phyloP scores from a whole-genome alignment of 2,113 vertebrate genomes.

The Cyanocitta stelleri region DNA sequence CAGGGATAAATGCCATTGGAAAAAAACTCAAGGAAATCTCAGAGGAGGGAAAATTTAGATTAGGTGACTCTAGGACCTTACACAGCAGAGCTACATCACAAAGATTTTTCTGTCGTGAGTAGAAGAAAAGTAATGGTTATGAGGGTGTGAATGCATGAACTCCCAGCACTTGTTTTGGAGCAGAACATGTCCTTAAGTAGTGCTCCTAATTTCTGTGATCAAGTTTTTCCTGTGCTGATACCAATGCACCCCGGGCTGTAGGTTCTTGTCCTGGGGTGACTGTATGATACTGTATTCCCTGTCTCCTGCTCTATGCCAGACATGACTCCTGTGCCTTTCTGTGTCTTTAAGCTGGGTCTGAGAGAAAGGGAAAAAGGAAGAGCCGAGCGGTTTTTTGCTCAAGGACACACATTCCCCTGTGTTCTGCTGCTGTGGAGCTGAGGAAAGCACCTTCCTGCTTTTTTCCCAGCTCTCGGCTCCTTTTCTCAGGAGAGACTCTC shows the following conservation, averaged over 20 bases:
- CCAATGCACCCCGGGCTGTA: neutral
- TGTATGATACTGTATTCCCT: too few species aligned
- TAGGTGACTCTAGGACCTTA: neutral
- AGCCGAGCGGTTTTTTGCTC: too few species aligned
- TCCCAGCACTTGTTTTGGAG: neutral
- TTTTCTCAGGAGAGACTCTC: too few species aligned
- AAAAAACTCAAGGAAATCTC: neutral
- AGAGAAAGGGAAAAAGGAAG: too few species aligned
- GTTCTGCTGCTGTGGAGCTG: too few species aligned
- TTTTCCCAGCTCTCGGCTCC: too few species aligned
- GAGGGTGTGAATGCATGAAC: neutral
- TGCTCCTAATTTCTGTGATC: rapidly evolving
- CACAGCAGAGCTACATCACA: neutral
- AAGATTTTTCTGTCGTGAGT: rapidly evolving
- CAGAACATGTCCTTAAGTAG: neutral
- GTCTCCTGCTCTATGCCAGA: too few species aligned
- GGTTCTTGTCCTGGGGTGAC: neutral
- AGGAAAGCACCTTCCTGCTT: too few species aligned
- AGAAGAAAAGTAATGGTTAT: neutral
- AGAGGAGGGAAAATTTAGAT: neutral
- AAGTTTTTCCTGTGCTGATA: neutral
- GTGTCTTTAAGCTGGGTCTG: too few species aligned
- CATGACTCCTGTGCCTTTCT: too few species aligned
- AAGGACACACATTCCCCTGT: too few species aligned
- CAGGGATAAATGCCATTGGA: neutral